Evolutionary conservation across 2,888 invertebrate genomes (phyloP), one percentile per base, ranked within the genome.

Genomic region (Lamellibrachia satsuma): DNA sequence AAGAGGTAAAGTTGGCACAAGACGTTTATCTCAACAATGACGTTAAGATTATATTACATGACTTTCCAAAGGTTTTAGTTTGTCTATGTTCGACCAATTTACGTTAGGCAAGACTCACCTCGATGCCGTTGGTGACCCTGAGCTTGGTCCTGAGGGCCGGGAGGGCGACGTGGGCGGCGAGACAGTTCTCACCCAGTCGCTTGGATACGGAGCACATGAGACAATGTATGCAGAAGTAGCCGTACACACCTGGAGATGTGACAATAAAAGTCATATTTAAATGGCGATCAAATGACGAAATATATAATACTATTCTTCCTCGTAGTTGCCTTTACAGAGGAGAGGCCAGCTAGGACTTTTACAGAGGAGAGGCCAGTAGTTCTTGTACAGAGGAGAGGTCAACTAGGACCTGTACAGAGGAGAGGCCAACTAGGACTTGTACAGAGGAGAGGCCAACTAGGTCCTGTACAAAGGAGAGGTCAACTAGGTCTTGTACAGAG

Each of bases 141-240:
- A 91, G 39, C 52, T 91, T 91, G 52, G 91, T 91, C 52, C 91
- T 9, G 52, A 91, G 52, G 9, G 91, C 91, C 27, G 52, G 52
- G 39, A 91, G 91, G 7, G 91, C 91, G 52, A 39, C 39, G 39
- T 91, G 91, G 22, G 52, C 91, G 52, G 91, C 91, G 39, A 51
- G 52, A 1, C 91, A 91, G 52, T 52, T 52, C 91, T 91, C 91
- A 7, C 91, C 91, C 91, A 91, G 51, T 0, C 51, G 91, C 6
- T 11, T 91, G 4, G 52, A 52, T 15, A 91, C 52, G 39, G 15
- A 27, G 91, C 91, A 91, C 91, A 91, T 51, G 52, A 52, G 52
- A 3, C 52, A 91, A 4, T 51, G 91, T n/a, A 91, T 51, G 91
- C 91, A 91, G 52, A 51, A 91, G 52, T 52, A 91, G 39, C 91